Conservation (phyloP, 2,888 invertebrate species). For the Baccha elongata region DNA sequence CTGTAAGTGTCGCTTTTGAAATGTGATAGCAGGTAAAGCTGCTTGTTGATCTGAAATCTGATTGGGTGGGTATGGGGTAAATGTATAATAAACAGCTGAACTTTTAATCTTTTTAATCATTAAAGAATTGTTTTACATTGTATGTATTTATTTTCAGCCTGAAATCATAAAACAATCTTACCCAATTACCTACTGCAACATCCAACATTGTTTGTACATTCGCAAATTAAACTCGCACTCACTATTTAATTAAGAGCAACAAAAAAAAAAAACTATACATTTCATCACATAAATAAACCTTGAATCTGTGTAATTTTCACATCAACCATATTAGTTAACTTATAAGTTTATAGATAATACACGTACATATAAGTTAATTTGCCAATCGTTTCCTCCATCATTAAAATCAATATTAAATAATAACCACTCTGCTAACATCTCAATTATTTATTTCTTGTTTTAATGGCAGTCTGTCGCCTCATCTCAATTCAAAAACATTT, state of each 20-base stretch:
- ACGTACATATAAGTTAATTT: slow-evolving; percentile 31
- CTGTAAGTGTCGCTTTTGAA: too few relatives aligned
- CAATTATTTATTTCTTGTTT: slow-evolving; percentile 46
- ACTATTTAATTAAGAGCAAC: neutral
- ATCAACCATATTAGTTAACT: slow-evolving; percentile 60
- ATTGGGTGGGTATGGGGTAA: too few relatives aligned
- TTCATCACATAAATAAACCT: slow-evolving; percentile 28
- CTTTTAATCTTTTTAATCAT: too few relatives aligned
- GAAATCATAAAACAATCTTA: too few relatives aligned
- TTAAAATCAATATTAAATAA: slow-evolving; percentile 71
- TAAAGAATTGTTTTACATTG: too few relatives aligned
- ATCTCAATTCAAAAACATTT: slow-evolving; percentile 36
- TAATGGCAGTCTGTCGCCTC: slow-evolving; percentile 59
- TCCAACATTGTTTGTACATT: neutral
- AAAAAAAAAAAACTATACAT: slow-evolving; percentile 2
- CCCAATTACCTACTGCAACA: neutral
- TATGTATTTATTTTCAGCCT: too few relatives aligned
- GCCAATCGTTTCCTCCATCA: slow-evolving; percentile 64
- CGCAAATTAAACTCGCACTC: neutral
- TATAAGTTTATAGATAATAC: neutral
- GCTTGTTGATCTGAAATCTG: too few relatives aligned
- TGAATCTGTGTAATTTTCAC: slow-evolving; percentile 58
- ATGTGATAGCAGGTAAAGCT: too few relatives aligned
- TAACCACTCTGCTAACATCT: slow-evolving; percentile 69
- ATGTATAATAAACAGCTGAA: too few relatives aligned